Evolutionary conservation across 2,888 invertebrate genomes (phyloP).

Genomic region (Trachelus stipa): DNA sequence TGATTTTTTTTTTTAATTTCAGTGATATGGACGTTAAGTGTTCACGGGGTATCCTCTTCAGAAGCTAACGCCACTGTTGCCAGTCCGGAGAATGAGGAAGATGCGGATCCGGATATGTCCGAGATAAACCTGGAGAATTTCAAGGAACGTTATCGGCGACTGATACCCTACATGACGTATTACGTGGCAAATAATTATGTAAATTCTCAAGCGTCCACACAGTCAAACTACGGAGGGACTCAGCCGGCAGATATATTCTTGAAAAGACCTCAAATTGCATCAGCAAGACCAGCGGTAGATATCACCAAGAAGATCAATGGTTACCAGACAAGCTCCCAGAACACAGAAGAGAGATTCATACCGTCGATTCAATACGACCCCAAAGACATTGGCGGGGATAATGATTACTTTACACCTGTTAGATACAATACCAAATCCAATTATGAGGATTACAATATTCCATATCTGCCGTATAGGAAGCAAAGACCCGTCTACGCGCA

Average conservation of each 20-base stretch:
- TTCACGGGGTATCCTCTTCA: conserved; percentile 24
- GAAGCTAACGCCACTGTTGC: conserved; percentile 36
- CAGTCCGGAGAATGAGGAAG: conserved; percentile 31
- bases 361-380: conserved; percentile 63
- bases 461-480: conserved; percentile 13
- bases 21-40: conserved; percentile 39
- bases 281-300: not conserved
- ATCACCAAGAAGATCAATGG: not conserved
- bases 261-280: conserved; percentile 21
- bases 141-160: conserved; percentile 79
- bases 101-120: conserved; percentile 32
- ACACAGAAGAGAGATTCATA: conserved; percentile 50
- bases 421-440: conserved; percentile 45
- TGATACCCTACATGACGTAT: conserved; percentile 87
- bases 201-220: conserved; percentile 55
- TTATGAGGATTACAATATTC: conserved; percentile 39
- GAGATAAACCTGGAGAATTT: conserved; percentile 66
- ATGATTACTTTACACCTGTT: conserved; percentile 57
- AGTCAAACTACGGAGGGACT: conserved; percentile 21
- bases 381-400: conserved; percentile 43
- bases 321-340: conserved; percentile 16
- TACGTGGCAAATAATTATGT: conserved; percentile 76
- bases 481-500: conserved; percentile 29
- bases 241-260: not conserved
- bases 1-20: conserved; percentile 30